Percentiles rank a stretch among this genome's conserved stretches.
phyloP scores from a whole-genome alignment of 2,888 invertebrate species.

The Malthinus seriepunctatus region DNA sequence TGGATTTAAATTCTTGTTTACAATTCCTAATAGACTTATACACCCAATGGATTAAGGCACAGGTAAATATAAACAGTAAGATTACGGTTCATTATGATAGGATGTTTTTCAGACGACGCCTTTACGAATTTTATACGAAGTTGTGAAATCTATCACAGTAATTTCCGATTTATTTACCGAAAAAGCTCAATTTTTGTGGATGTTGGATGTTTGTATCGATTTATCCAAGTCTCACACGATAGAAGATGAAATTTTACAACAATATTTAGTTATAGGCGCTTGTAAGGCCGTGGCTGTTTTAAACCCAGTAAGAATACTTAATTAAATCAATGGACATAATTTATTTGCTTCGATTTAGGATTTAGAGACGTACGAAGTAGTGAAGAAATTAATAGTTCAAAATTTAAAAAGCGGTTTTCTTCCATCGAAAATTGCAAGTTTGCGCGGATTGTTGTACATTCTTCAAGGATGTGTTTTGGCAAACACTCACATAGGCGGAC shows the following conservation, averaged over 20 bases:
- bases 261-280: constrained; percentile 68
- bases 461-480: constrained; percentile 62
- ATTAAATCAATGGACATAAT: background rate
- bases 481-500: constrained; percentile 53
- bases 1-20: constrained; percentile 91
- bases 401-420: constrained; percentile 66
- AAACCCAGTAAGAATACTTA: constrained; percentile 56
- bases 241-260: constrained; percentile 78
- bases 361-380: constrained; percentile 61
- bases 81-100: background rate
- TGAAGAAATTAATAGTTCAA: constrained; percentile 63
- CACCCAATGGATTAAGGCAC: constrained; percentile 70
- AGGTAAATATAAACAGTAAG: constrained; percentile 49
- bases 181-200: constrained; percentile 77
- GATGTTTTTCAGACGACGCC: constrained; percentile 51
- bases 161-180: constrained; percentile 80
- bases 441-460: constrained; percentile 70
- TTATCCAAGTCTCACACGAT: constrained; percentile 66
- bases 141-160: constrained; percentile 67
- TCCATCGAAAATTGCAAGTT: constrained; percentile 63
- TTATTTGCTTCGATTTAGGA: constrained; percentile 52
- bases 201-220: constrained; percentile 72
- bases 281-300: constrained; percentile 72
- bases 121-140: constrained; percentile 59
- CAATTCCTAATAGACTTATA: constrained; percentile 91